Conservation (phyloP, 2,888 invertebrate genomes). For the Aspidiotus destructor region DNA sequence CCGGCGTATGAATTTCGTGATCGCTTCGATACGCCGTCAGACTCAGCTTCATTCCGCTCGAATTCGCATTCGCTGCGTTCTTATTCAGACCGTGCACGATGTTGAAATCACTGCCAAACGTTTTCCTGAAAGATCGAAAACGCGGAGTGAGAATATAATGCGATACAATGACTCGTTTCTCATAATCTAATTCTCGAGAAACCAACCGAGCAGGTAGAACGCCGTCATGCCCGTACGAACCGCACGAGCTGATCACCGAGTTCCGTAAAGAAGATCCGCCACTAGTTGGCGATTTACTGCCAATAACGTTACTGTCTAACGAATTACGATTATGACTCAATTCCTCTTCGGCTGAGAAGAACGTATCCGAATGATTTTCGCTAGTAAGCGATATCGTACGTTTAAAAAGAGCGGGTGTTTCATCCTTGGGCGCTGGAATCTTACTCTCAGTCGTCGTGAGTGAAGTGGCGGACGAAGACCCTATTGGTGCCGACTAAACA, state of each 20-base stretch:
- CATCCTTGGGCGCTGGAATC: conserved; percentile 12
- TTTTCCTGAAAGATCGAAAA: conserved; percentile 43
- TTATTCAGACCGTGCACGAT: conserved; percentile 42
- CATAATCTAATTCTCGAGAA: too few species aligned
- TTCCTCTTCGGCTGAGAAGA: conserved; percentile 89
- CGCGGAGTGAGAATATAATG: background rate
- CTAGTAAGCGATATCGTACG: conserved; percentile 78
- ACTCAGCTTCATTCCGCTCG: conserved; percentile 37
- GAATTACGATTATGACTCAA: conserved; percentile 43
- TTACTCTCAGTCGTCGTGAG: conserved; percentile 21
- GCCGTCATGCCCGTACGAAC: conserved; percentile 16
- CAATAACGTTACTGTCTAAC: conserved; percentile 30
- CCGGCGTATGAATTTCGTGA: conserved; percentile 54
- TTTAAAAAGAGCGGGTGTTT: conserved; percentile 48
- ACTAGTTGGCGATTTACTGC: conserved; percentile 36
- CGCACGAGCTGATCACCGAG: conserved; percentile 35
- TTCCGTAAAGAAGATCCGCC: conserved; percentile 39
- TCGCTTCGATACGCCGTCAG: conserved; percentile 52
- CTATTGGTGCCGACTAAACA: background rate
- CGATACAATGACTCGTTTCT: background rate
- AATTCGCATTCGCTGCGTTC: conserved; percentile 36
- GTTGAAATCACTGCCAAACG: conserved; percentile 51
- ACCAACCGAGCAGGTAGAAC: conserved; percentile 13
- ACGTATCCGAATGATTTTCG: conserved; percentile 83
- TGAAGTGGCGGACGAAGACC: conserved; percentile 16